Evolutionary conservation across 2,888 invertebrate genomes (phyloP).

Genomic region (Pinctada fucata): DNA sequence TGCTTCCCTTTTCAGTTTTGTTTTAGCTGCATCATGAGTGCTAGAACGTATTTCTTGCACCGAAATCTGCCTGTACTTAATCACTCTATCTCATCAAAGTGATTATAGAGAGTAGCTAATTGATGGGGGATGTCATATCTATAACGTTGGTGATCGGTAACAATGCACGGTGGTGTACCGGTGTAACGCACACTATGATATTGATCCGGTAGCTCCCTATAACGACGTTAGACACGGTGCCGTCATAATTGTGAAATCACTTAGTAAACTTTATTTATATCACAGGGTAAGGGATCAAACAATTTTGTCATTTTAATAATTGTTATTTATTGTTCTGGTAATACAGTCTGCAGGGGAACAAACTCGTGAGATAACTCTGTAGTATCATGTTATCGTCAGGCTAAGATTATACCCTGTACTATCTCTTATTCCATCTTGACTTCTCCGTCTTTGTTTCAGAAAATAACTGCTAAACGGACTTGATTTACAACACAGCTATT

Average conservation of each 20-base stretch:
- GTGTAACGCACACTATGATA: too few species aligned
- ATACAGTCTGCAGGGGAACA: too few species aligned
- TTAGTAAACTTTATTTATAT: neutral
- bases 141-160: too few species aligned
- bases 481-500: slow-evolving; percentile 29
- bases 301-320: neutral
- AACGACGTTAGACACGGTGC: neutral
- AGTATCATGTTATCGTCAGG: neutral
- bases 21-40: too few species aligned
- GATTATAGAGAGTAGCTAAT: too few species aligned
- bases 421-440: neutral
- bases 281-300: neutral
- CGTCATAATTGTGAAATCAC: neutral
- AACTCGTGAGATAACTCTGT: neutral
- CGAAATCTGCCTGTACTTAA: too few species aligned
- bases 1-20: too few species aligned
- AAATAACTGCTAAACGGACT: slow-evolving; percentile 22
- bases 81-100: too few species aligned
- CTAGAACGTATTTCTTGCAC: too few species aligned
- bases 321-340: neutral
- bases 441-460: neutral
- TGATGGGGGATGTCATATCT: too few species aligned
- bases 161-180: too few species aligned
- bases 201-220: too few species aligned
- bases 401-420: neutral